Evolutionary conservation across 2,113 vertebrate species (phyloP).

Genomic region (Polypterus bichir): DNA sequence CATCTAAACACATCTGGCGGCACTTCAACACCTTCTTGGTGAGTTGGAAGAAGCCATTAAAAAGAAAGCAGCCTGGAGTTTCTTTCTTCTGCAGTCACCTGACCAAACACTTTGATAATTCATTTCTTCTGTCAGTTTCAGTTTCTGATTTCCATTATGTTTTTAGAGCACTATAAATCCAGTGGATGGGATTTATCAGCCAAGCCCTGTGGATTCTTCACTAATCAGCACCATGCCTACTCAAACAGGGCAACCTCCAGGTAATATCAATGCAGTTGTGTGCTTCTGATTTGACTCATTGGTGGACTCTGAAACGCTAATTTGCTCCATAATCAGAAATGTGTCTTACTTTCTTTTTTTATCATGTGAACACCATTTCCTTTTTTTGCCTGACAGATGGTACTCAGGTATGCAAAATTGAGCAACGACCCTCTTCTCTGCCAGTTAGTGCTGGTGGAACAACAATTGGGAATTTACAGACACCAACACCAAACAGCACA

Average conservation of each 20-base stretch:
- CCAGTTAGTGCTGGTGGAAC: conserved; percentile 80
- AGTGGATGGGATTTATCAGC: conserved; percentile 88
- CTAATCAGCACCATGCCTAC: conserved; percentile 84
- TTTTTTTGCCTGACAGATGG: conserved; percentile 55
- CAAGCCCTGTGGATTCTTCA: conserved; percentile 65
- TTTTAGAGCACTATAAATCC: conserved; percentile 94
- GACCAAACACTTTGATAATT: not conserved
- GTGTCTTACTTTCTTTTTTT: not conserved
- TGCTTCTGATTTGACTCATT: not conserved
- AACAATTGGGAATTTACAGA: conserved; percentile 85
- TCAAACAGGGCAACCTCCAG: conserved; percentile 79
- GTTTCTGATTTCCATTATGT: conserved; percentile 20
- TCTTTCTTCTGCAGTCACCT: not conserved
- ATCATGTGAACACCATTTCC: not conserved
- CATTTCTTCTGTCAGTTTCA: conserved; percentile 14
- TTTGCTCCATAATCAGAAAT: not conserved
- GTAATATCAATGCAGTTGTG: conserved; percentile 30
- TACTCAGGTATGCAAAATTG: conserved; percentile 82
- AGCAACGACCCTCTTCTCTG: conserved; percentile 89
- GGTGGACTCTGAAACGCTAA: not conserved
- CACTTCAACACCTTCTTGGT: no score
- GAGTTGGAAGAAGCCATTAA: no score
- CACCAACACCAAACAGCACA: conserved; percentile 96
- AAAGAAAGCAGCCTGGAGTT: no score
- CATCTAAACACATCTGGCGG: no score